A percentile compares a stretch with the other conserved stretches of the same genome.
Conservation (phyloP, 2,113 vertebrate genomes). For the Peucedramus taeniatus region DNA sequence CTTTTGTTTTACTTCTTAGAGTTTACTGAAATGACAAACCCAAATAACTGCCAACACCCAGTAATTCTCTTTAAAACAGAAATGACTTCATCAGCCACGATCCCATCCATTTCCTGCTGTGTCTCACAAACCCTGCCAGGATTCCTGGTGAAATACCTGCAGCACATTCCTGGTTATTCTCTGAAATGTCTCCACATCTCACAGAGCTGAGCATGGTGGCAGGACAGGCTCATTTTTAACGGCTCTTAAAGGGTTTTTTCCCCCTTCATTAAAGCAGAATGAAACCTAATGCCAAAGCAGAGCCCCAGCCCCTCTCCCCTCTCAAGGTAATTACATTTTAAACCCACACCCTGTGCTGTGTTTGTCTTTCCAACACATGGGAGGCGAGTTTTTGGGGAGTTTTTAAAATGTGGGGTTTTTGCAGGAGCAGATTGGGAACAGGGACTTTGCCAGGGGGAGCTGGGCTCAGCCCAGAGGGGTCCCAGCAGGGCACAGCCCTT, state of each 20-base stretch:
- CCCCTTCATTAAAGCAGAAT: not conserved
- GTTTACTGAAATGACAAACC: not conserved
- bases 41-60: not conserved
- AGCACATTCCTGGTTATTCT: not conserved
- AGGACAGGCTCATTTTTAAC: not conserved
- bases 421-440: not conserved
- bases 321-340: not conserved
- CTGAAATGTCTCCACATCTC: not conserved
- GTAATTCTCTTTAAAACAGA: not conserved
- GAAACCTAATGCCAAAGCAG: not conserved
- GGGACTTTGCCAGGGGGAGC: not conserved
- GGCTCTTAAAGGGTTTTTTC: not conserved
- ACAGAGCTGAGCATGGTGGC: not conserved
- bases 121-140: not conserved
- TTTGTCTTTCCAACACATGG: not conserved
- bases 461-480: not conserved
- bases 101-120: not conserved
- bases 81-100: not conserved
- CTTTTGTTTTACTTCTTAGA: not conserved
- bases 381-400: not conserved
- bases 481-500: not conserved
- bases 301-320: not conserved
- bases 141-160: not conserved
- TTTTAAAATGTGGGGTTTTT: accelerated
- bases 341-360: not conserved